Evolutionary conservation across 23 tunicate genomes (phyloP), one percentile per base, ranked within the genome.

Genomic region (Styela clava): DNA sequence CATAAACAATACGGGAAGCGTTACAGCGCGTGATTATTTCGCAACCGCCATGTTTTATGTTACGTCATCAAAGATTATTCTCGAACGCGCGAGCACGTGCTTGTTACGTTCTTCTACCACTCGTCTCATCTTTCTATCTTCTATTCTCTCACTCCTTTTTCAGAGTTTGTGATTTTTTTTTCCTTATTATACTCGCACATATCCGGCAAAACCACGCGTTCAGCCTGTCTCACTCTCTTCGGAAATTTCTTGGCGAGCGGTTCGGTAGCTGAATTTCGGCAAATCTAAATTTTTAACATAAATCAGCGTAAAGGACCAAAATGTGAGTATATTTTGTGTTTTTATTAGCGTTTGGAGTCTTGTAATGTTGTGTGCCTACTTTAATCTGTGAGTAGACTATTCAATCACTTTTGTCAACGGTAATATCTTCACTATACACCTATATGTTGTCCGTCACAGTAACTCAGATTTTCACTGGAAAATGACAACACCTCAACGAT

Each of bases 31-130:
- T n/a, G n/a, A n/a, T n/a, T n/a, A n/a, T 44, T 44, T 7, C 56
- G 56, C 56, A 44, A 44, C 56, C 56, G 56, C 56, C 71, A 28
- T 28, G 64, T 61, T 26, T 25, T 28, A 16, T 3, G 31, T 65
- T 71, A 71, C 77, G 77, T 71, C 34, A 71, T 71, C 35, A 71
- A 71, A 29, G 77, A 71, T 19, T 16, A 22, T 71, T 71, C 77
- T 71, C 24, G 77, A 71, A 71, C 35, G 35, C 77, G 32, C 30
- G 16, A 65, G 16, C 77, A 71, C 77, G 77, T 71, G 77, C 34
- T 71, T 7, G 77, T 71, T 26, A 32, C 77, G 77, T 71, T 22
- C 29, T 35, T 21, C 77, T 27, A 35, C 7, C 9, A 3, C 7
- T 7, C 7, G 3, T 21, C 16, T 34, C 5, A 2, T 16, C 34